Conservation (phyloP, 2,113 vertebrate species). For the Odocoileus hemionus region DNA sequence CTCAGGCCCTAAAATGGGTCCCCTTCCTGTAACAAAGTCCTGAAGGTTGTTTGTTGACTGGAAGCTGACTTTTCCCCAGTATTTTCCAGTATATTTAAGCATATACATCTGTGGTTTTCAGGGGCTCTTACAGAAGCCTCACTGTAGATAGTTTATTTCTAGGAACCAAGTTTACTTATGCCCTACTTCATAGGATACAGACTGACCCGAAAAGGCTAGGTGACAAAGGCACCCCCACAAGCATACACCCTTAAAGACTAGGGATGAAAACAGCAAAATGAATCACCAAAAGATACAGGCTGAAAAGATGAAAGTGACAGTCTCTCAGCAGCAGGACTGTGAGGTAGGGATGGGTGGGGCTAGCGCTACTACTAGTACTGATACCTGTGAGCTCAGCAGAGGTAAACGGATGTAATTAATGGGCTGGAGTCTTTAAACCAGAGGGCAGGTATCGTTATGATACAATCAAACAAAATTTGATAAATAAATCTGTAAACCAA, state of each 20-base stretch:
- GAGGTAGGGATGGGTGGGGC: neutral
- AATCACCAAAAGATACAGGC: neutral
- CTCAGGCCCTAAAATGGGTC: neutral
- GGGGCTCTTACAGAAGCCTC: neutral
- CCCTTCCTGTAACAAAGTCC: neutral
- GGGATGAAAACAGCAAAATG: neutral
- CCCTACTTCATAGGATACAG: neutral
- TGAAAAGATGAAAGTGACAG: neutral
- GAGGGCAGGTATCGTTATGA: neutral
- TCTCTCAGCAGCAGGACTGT: neutral
- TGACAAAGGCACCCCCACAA: neutral
- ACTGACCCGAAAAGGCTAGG: neutral
- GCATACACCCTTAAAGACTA: neutral
- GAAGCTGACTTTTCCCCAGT: neutral
- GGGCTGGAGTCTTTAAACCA: neutral
- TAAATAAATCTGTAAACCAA: neutral
- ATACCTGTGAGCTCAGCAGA: neutral
- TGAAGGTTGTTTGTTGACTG: neutral
- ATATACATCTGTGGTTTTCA: neutral
- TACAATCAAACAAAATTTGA: constrained; percentile 1
- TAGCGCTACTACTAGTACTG: neutral
- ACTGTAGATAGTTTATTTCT: neutral
- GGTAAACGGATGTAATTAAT: neutral
- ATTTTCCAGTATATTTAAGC: neutral
- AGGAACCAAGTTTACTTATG: neutral